Evolutionary conservation across 2,888 invertebrate species (phyloP).

Genomic region (Tricholauxania praeusta): DNA sequence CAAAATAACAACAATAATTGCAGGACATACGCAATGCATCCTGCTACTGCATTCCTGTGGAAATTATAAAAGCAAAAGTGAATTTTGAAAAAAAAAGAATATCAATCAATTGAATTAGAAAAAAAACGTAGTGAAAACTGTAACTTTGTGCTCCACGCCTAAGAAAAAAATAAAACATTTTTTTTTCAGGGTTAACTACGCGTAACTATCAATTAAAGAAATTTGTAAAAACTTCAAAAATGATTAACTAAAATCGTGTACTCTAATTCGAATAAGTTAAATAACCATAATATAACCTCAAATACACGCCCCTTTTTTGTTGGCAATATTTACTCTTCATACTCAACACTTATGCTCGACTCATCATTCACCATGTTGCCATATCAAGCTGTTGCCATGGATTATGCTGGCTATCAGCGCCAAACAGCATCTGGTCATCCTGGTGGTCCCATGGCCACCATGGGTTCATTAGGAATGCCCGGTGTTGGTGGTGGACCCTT

Average conservation of each 20-base stretch:
- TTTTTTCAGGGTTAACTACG: background rate
- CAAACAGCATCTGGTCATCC: constrained; percentile 68
- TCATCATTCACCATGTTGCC: constrained; percentile 76
- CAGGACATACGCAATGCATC: background rate
- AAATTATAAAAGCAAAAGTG: background rate
- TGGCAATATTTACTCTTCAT: background rate
- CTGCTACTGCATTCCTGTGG: background rate
- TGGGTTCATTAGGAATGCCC: constrained; percentile 72
- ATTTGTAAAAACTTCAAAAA: background rate
- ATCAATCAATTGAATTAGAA: too few relatives aligned
- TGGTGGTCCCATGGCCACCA: constrained; percentile 64
- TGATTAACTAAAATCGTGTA: background rate
- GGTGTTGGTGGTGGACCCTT: constrained; percentile 73
- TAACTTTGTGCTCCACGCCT: background rate
- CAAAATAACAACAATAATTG: constrained; percentile 2
- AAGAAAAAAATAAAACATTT: background rate
- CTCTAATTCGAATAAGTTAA: background rate
- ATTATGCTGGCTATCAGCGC: constrained; percentile 80
- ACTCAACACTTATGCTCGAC: background rate
- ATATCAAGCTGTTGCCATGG: constrained; percentile 90
- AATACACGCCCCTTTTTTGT: constrained; percentile 7
- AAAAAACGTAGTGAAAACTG: too few relatives aligned
- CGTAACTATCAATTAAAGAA: background rate
- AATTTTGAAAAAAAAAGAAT: too few relatives aligned
- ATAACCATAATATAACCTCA: constrained; percentile 1